phyloP scores from a whole-genome alignment of 2,113 vertebrate species.

The Hippopotamus amphibius region DNA sequence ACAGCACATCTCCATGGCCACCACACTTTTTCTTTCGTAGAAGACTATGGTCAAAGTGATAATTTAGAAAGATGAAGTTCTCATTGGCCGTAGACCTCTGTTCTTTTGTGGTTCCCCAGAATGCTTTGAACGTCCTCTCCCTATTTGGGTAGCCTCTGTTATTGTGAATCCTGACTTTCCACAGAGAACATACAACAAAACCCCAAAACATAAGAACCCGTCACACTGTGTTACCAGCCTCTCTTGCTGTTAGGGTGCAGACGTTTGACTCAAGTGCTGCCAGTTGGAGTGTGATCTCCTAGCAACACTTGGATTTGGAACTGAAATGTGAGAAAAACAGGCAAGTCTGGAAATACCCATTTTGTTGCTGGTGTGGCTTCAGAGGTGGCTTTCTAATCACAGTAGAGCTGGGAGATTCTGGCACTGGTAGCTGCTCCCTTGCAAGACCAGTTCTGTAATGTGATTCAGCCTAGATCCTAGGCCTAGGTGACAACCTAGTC shows the following conservation, averaged over 20 bases:
- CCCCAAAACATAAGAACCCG: not conserved
- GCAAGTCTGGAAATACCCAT: no score
- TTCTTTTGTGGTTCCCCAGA: not conserved
- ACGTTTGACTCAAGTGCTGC: not conserved
- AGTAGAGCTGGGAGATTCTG: not conserved
- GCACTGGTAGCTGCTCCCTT: not conserved
- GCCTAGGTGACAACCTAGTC: not conserved
- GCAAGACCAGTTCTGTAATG: not conserved
- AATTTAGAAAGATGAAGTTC: not conserved
- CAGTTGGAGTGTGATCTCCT: not conserved
- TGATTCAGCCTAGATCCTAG: not conserved
- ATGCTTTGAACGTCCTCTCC: not conserved
- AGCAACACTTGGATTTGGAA: not conserved
- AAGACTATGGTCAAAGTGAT: not conserved
- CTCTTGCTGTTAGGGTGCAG: not conserved
- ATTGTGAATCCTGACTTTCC: not conserved
- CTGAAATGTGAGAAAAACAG: not conserved
- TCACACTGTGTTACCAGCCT: not conserved
- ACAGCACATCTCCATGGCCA: fast-evolving
- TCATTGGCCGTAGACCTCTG: not conserved
- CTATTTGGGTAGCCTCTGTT: not conserved
- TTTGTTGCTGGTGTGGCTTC: not conserved
- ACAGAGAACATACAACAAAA: not conserved
- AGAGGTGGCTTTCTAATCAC: not conserved
- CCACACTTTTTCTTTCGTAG: not conserved